phyloP scores from a whole-genome alignment of 2,797 vertebrate species.

The Nasua narica region DNA sequence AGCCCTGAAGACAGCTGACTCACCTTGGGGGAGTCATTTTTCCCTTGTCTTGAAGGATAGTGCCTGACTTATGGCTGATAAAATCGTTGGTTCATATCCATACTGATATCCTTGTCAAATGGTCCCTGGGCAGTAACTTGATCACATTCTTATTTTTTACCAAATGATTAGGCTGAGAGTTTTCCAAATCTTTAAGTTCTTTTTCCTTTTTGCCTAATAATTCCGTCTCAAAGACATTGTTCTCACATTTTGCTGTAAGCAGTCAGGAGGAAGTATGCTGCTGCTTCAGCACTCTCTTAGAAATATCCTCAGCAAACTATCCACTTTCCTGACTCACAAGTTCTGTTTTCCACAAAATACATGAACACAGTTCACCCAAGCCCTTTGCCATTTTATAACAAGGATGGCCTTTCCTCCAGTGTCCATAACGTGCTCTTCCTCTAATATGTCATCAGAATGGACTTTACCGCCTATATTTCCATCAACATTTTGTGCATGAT shows the following conservation, averaged over 20 bases:
- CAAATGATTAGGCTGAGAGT: too few relatives aligned
- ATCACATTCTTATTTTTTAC: background rate
- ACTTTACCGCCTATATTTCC: background rate
- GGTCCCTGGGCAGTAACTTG: background rate
- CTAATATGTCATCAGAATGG: background rate
- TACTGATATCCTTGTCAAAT: background rate
- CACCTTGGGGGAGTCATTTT: background rate
- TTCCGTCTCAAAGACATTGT: background rate
- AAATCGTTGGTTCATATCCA: background rate
- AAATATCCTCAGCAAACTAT: background rate
- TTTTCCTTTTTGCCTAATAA: background rate
- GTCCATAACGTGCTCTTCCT: too few relatives aligned
- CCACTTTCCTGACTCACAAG: background rate
- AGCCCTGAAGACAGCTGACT: background rate
- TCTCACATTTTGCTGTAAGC: background rate
- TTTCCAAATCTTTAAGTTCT: background rate
- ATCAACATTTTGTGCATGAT: background rate
- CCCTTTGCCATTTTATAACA: background rate
- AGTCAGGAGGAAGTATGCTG: background rate
- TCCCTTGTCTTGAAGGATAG: background rate
- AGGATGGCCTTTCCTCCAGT: background rate
- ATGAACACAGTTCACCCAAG: background rate
- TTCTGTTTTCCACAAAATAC: background rate
- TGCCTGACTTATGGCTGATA: background rate
- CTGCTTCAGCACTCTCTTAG: background rate